Base-by-base conservation (phyloP, 2,888 invertebrate genomes). In the Drosophila siamana region DNA sequence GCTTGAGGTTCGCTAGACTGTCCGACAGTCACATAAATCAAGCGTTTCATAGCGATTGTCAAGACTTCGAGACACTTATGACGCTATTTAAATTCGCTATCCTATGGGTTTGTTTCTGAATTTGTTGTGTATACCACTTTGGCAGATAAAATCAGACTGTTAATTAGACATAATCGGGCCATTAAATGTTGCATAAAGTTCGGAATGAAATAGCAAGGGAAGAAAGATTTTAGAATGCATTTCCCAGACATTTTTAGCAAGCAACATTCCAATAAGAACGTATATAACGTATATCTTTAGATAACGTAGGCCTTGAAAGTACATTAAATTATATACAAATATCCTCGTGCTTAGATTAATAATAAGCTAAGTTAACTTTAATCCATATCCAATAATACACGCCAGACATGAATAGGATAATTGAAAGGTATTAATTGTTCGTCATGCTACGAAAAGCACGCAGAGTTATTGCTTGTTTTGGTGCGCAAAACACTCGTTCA, bases 401-500 rank as follows among this genome's bases (percentile, higher is more conserved):
- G n/a, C n/a, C 33, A 13, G n/a, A 13, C n/a, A 26, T 40, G 26
- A 52, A 26, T 52, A 28, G 16, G 6, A 52, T 28, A 41, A 41
- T 52, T 52, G 26, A 41, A 52, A 41, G 19, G 46, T 66, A 52
- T 68, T 51, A 11, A 47, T 16, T 16, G n/a, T 19, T 51, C 41
- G 57, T 7, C n/a, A 30, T 36, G 19, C 2, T 9, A 15, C 36
- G 22, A 38, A 13, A 54, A 11, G 26, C 36, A 54, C 16, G 26
- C 4, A 24, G 15, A 36, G 13, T 19, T 51, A n/a, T 51, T 13
- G 40, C 47, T 40, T 36, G 44, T 33, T 59, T 44, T 26, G 5
- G 24, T 46, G 41, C 41, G 33, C 54, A 67, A 75, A 50, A 43
- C 57, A 71, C 38, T 52, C 52, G 36, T 16, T 41, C 55, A 50